Percentiles rank a stretch among this genome's conserved stretches.
Evolutionary conservation across 1,140 invertebrate genomes (phyloP).

Genomic region (Ceratosolen fusciceps): DNA sequence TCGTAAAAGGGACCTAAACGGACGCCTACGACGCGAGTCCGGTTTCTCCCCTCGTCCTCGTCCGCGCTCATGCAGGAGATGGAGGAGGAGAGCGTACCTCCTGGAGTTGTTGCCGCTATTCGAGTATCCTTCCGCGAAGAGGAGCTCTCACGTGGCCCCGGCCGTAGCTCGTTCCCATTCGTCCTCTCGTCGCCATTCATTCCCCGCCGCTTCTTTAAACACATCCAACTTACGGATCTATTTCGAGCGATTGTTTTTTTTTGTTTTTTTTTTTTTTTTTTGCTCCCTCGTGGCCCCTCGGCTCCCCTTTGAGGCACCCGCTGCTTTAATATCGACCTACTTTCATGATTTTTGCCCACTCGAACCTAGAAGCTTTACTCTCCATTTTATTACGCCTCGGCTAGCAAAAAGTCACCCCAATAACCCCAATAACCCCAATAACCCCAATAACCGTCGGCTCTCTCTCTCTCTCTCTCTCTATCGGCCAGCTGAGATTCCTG

Average conservation of each 20-base stretch:
- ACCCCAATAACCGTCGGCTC: no score
- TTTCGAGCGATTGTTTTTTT: no score
- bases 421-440: no score
- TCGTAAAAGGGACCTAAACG: no score
- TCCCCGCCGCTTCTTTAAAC: slow-evolving; percentile 13
- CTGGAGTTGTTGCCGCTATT: slow-evolving; percentile 33
- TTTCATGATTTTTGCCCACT: slow-evolving; percentile 5
- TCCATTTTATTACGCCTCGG: no score
- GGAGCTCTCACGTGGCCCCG: not conserved
- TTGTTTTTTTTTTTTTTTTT: no score
- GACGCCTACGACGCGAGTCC: no score
- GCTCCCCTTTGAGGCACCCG: not conserved
- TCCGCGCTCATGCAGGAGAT: not conserved
- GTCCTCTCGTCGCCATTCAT: not conserved
- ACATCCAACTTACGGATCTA: slow-evolving; percentile 23
- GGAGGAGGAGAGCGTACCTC: not conserved
- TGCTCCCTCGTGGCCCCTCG: not conserved
- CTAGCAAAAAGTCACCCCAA: no score
- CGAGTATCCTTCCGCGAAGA: slow-evolving; percentile 34
- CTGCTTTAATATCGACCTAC: slow-evolving; percentile 4
- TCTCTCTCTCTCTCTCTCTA: no score
- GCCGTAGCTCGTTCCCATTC: not conserved
- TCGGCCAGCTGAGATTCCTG: no score
- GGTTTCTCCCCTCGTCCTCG: no score
- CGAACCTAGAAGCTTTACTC: no score